phyloP scores from a whole-genome alignment of 2,888 invertebrate species.

The Cosmia trapezina region DNA sequence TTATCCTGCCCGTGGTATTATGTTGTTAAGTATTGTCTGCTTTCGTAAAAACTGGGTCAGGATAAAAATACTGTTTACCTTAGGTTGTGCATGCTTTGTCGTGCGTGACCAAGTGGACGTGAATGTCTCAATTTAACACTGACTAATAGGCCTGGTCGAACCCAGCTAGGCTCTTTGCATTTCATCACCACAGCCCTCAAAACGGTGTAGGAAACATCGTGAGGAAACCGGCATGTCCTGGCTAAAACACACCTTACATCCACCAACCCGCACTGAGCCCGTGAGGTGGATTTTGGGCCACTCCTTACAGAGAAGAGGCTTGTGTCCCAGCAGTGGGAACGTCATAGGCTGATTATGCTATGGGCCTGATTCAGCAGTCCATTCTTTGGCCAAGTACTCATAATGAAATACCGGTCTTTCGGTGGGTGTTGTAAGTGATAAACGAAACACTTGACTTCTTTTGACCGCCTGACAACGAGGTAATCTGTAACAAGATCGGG shows the following conservation, averaged over 20 bases:
- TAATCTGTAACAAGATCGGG: no score
- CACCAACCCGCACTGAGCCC: not conserved
- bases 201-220: no score
- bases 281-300: not conserved
- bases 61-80: constrained; percentile 38
- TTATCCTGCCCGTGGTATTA: constrained; percentile 34
- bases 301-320: not conserved
- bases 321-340: not conserved
- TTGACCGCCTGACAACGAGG: not conserved
- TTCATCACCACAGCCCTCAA: not conserved
- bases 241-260: not conserved
- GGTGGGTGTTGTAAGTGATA: not conserved
- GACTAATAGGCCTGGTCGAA: not conserved
- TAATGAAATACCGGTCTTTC: not conserved
- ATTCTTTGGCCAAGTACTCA: not conserved
- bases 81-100: constrained; percentile 1
- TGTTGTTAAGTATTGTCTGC: constrained; percentile 30
- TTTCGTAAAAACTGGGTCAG: constrained; percentile 37
- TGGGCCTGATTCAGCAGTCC: not conserved
- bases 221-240: not conserved
- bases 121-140: not conserved
- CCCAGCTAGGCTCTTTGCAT: not conserved
- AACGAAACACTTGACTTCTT: not conserved
- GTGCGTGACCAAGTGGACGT: not conserved
- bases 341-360: no score